Evolutionary conservation across 2,113 vertebrate genomes (phyloP).

Genomic region (Epinephelus cyanopodus): DNA sequence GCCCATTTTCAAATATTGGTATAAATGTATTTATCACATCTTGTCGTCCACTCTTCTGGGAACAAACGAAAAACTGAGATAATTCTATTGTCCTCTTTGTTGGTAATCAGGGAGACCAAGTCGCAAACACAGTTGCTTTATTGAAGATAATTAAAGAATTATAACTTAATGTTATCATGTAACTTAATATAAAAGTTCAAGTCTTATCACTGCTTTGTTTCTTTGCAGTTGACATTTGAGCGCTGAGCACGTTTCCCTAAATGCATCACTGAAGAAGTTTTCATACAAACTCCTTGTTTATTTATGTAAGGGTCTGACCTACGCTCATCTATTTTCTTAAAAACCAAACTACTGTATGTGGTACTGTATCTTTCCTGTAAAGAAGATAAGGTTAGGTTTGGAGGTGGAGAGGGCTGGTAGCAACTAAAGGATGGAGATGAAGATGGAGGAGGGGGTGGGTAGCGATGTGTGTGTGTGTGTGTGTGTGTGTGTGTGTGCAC

Average conservation of each 20-base stretch:
- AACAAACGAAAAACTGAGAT: not conserved
- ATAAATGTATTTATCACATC: not conserved
- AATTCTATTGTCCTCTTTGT: not conserved
- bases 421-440: conserved; percentile 45
- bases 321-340: conserved; percentile 28
- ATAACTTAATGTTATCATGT: conserved; percentile 31
- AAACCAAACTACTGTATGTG: conserved; percentile 51
- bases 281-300: conserved; percentile 43
- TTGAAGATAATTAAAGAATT: not conserved
- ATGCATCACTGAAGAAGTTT: conserved; percentile 56
- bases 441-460: conserved; percentile 39
- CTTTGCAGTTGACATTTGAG: conserved; percentile 55
- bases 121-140: not conserved
- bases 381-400: conserved; percentile 50
- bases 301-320: conserved; percentile 56
- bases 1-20: not conserved
- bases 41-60: not conserved
- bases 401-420: conserved; percentile 52
- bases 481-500: not conserved
- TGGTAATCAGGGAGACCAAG: not conserved
- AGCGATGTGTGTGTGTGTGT: conserved; percentile 19
- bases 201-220: conserved; percentile 22
- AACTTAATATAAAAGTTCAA: conserved; percentile 47
- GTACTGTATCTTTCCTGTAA: conserved; percentile 16
- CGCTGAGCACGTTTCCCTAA: conserved; percentile 11